These are phyloP conservation scores for Eremophila alpestris DNA, from an alignment of 2,797 vertebrate species.

Conservation along the genomic window DNA sequence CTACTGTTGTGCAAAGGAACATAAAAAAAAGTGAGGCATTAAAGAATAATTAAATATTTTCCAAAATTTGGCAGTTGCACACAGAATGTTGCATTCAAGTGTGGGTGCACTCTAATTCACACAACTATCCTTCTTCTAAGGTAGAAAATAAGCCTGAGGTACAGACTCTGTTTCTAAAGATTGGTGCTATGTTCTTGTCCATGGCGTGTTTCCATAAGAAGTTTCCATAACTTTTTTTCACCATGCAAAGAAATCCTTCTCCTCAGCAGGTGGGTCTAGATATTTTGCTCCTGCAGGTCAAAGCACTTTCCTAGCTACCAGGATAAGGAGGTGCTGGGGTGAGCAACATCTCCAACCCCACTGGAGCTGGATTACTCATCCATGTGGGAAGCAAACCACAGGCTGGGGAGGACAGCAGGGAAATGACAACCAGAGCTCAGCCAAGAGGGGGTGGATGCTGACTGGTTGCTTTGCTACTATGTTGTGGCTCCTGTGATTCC, in stretches of 20 bases:
- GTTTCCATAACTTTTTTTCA: background rate
- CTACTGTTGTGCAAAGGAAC: background rate
- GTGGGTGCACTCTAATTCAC: background rate
- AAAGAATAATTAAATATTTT: background rate
- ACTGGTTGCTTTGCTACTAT: background rate
- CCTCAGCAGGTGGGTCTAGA: accelerated
- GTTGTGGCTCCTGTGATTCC: background rate
- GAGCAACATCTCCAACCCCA: accelerated
- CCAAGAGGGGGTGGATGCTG: background rate
- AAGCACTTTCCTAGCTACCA: background rate
- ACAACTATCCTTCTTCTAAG: background rate
- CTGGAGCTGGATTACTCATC: background rate
- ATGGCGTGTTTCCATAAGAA: background rate
- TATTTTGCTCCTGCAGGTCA: background rate
- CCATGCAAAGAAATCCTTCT: background rate
- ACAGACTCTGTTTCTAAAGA: background rate
- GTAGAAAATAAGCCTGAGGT: background rate
- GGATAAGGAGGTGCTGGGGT: background rate
- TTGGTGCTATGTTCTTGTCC: background rate
- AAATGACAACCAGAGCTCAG: background rate
- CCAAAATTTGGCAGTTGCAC: background rate
- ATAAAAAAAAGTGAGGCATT: background rate
- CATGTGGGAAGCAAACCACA: background rate
- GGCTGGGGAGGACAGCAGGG: background rate
- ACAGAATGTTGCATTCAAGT: background rate